phyloP scores from a whole-genome alignment of 2,113 vertebrate species.

The Octodon degus region DNA sequence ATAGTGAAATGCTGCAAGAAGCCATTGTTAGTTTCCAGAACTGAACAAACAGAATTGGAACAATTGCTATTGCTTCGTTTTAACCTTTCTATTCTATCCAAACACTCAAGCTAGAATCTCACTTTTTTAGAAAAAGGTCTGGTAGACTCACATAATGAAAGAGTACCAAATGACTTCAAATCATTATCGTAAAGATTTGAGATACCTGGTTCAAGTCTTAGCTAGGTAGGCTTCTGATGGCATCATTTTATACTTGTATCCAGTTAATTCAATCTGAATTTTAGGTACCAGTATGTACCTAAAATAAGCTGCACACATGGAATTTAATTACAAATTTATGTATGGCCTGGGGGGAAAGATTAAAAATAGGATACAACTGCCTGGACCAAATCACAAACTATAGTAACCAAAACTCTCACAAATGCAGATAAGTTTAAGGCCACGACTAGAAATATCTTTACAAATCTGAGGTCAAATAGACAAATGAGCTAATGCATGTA shows the following conservation, averaged over 20 bases:
- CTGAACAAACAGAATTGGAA: constrained; percentile 11
- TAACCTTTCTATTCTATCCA: constrained; percentile 60
- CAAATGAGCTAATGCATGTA: constrained; percentile 33
- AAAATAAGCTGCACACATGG: neutral
- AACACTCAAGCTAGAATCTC: neutral
- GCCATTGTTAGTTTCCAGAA: constrained; percentile 36
- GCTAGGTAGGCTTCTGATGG: neutral
- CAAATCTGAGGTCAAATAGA: constrained; percentile 58
- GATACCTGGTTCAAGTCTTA: neutral
- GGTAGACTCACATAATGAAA: neutral
- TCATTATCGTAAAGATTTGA: constrained; percentile 44
- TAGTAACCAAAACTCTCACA: constrained; percentile 34
- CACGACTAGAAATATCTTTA: constrained; percentile 53
- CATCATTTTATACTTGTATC: neutral
- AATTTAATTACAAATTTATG: constrained; percentile 8
- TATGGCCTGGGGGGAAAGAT: neutral
- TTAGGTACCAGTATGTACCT: neutral
- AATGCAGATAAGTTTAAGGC: constrained; percentile 21
- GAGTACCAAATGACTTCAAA: neutral
- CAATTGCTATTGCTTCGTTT: constrained; percentile 51
- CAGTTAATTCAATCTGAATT: neutral
- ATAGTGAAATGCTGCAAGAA: constrained; percentile 9
- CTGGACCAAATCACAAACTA: constrained; percentile 36
- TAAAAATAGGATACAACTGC: constrained; percentile 35
- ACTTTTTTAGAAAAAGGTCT: neutral